A percentile compares a stretch with the other conserved stretches of the same genome.
These are phyloP conservation scores for Latheticus oryzae DNA, from an alignment of 2,888 invertebrate species.

Conservation along the genomic window DNA sequence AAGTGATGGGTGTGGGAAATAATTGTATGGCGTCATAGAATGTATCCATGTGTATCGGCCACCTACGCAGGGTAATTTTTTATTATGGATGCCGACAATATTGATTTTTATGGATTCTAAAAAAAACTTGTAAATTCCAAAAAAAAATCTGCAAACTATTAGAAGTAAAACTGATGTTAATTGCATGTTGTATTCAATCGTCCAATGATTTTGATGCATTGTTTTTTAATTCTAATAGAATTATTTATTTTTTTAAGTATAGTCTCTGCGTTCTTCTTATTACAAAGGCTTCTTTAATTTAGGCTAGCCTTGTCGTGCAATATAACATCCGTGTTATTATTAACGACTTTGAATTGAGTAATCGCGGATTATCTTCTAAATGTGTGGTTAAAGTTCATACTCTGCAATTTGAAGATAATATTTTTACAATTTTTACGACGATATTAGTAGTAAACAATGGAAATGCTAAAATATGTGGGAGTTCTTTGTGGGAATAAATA, in stretches of 20 bases:
- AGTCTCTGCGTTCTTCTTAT: too few relatives aligned
- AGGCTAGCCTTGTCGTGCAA: not conserved
- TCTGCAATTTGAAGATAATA: not conserved
- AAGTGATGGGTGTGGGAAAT: slow-evolving; percentile 22
- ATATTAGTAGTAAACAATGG: too few relatives aligned
- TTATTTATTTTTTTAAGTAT: too few relatives aligned
- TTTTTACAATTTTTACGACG: not conserved
- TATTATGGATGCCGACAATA: not conserved
- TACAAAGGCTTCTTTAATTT: slow-evolving; percentile 5
- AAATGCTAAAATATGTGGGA: not conserved
- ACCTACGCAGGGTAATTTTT: slow-evolving; percentile 10
- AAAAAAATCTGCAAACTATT: too few relatives aligned
- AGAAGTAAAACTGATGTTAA: too few relatives aligned
- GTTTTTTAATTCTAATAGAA: too few relatives aligned
- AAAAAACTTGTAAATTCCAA: not conserved
- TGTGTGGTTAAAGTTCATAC: slow-evolving; percentile 9
- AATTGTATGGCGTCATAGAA: slow-evolving; percentile 2
- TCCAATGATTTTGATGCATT: too few relatives aligned
- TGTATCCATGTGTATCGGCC: slow-evolving; percentile 12
- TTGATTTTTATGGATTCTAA: slow-evolving; percentile 4
- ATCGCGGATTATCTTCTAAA: slow-evolving; percentile 3
- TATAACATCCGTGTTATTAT: slow-evolving; percentile 1
- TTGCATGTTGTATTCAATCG: too few relatives aligned
- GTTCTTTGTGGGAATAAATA: too few relatives aligned
- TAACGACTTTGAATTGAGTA: not conserved